These are phyloP conservation scores for Gallinago undulata DNA, from an alignment of 2,113 vertebrate species.

Conservation along the genomic window DNA sequence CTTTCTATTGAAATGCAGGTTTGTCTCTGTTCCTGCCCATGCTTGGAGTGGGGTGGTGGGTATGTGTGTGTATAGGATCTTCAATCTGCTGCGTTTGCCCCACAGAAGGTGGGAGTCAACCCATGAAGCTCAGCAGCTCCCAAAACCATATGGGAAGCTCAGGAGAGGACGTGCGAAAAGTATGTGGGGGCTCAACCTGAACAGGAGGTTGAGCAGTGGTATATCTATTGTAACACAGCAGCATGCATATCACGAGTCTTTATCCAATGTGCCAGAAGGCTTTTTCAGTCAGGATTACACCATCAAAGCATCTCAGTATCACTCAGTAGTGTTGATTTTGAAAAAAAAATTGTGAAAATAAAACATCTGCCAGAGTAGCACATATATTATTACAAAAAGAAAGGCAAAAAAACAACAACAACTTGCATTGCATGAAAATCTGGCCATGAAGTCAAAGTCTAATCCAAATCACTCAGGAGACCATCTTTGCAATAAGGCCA, in stretches of 20 bases:
- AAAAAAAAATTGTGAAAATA: constrained; percentile 60
- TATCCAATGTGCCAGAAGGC: constrained; percentile 30
- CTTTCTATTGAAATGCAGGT: constrained; percentile 6
- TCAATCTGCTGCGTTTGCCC: constrained; percentile 17
- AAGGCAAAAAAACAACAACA: constrained; percentile 4
- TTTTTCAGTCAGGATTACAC: constrained; percentile 29
- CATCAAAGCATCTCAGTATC: constrained; percentile 43
- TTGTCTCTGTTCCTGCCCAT: not conserved
- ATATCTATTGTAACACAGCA: constrained; percentile 22
- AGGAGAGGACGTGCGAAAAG: not conserved
- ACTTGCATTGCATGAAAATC: constrained; percentile 52
- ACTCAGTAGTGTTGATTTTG: constrained; percentile 56
- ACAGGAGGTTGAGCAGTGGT: constrained; percentile 38
- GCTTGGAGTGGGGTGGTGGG: not conserved
- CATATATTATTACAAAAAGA: constrained; percentile 48
- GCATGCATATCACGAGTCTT: constrained; percentile 41
- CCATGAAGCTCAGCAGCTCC: constrained; percentile 27
- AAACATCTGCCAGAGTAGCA: constrained; percentile 64
- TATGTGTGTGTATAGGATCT: not conserved
- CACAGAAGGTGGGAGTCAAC: constrained; percentile 4
- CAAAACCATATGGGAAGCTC: constrained; percentile 19
- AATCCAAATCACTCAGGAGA: constrained; percentile 52
- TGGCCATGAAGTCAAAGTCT: constrained; percentile 46
- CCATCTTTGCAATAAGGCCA: constrained; percentile 51
- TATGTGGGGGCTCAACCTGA: not conserved